Evolutionary conservation across 2,797 vertebrate species (phyloP).

Genomic region (Erpetoichthys calabaricus): DNA sequence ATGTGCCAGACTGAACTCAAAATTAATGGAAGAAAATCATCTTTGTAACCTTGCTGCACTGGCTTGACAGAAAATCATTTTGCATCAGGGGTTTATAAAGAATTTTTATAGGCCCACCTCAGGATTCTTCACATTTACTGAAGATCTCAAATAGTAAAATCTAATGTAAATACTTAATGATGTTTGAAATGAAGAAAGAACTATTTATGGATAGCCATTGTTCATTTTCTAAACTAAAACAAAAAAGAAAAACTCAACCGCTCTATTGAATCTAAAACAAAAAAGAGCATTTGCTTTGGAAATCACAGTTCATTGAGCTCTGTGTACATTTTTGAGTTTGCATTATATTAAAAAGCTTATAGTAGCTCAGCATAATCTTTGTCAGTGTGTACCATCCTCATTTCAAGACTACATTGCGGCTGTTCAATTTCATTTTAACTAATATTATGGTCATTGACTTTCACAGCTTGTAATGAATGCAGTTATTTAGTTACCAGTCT

Average conservation of each 20-base stretch:
- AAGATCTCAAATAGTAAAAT: constrained; percentile 21
- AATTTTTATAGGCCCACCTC: constrained; percentile 15
- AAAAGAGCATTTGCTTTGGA: neutral
- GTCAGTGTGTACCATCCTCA: no score
- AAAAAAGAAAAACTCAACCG: neutral
- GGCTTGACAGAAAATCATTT: constrained; percentile 15
- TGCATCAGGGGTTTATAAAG: constrained; percentile 12
- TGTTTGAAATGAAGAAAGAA: constrained; percentile 19
- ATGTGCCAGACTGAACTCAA: constrained; percentile 41
- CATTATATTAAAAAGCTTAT: no score
- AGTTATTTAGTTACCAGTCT: no score
- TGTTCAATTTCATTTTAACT: no score
- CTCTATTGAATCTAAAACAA: neutral
- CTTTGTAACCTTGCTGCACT: constrained; percentile 30
- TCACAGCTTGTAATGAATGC: no score
- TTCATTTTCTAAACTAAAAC: constrained; percentile 2
- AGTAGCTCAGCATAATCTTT: no score
- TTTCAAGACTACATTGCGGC: no score
- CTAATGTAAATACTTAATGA: constrained; percentile 25
- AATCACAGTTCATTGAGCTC: no score
- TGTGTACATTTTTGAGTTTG: no score
- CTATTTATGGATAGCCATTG: constrained; percentile 35
- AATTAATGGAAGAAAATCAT: constrained; percentile 43
- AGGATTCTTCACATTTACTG: constrained; percentile 19
- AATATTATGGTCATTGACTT: no score